phyloP scores from a whole-genome alignment of 2,888 invertebrate species.

The Amaurobius ferox region DNA sequence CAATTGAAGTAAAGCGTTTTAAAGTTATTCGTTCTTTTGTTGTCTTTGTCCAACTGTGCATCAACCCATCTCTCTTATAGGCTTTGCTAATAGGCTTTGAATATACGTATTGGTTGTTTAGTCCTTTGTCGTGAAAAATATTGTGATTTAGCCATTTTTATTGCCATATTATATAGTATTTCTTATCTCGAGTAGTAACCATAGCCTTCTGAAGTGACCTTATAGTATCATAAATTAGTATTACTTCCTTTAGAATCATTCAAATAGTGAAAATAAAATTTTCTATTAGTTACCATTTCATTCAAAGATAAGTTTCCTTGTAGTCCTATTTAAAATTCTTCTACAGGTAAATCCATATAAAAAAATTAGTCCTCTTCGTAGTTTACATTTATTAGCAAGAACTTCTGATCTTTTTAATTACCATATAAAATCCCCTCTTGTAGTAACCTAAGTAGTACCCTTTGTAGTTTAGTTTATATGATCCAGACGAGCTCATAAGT shows the following conservation, averaged over 20 bases:
- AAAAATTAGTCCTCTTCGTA: conserved; percentile 1
- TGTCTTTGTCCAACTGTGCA: background rate
- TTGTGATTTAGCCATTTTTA: background rate
- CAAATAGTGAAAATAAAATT: background rate
- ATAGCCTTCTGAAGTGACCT: background rate
- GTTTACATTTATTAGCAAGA: background rate
- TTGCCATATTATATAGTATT: background rate
- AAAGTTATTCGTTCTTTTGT: background rate
- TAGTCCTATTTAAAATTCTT: background rate
- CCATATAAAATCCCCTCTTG: background rate
- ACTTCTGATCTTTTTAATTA: background rate
- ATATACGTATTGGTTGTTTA: conserved; percentile 16
- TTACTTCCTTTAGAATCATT: background rate
- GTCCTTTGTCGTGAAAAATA: background rate
- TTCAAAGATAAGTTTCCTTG: background rate
- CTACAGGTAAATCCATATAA: background rate
- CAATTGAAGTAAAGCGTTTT: background rate
- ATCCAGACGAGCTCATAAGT: conserved; percentile 23
- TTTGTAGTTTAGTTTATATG: conserved; percentile 57
- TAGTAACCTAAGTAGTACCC: conserved; percentile 48
- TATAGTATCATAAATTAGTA: background rate
- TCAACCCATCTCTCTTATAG: background rate
- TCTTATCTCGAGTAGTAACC: background rate
- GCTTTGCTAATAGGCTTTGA: conserved; percentile 11
- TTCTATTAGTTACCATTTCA: background rate